These are phyloP conservation scores for Pelobates fuscus DNA, from an alignment of 2,113 vertebrate species.

Conservation along the genomic window DNA sequence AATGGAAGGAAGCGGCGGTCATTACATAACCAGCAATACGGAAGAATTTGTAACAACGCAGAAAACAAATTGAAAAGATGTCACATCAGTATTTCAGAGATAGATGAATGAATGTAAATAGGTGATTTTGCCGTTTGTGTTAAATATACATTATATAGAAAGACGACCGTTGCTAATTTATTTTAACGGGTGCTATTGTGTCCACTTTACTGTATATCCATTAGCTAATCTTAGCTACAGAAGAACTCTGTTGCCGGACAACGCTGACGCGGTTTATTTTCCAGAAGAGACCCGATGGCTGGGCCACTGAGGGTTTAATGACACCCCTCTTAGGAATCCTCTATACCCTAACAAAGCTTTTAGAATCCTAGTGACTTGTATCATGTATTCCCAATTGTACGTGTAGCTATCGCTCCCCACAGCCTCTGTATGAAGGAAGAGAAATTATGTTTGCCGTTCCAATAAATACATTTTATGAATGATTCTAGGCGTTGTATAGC, in stretches of 20 bases:
- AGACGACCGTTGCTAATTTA: conserved; percentile 34
- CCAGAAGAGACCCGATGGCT: conserved; percentile 66
- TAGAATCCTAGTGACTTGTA: conserved; percentile 72
- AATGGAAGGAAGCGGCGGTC: too few species aligned
- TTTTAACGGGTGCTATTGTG: conserved; percentile 73
- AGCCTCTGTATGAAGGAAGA: conserved; percentile 63
- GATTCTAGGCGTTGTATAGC: background rate
- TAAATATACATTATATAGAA: conserved; percentile 54
- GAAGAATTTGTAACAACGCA: background rate
- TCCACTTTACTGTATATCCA: conserved; percentile 48
- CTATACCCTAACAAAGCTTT: conserved; percentile 60
- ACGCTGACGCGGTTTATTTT: conserved; percentile 60
- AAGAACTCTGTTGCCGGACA: conserved; percentile 68
- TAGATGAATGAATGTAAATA: conserved; percentile 73
- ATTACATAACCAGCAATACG: conserved; percentile 39
- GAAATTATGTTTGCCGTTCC: conserved; percentile 75
- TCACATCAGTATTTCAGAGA: conserved; percentile 23
- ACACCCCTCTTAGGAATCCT: conserved; percentile 53
- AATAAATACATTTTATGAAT: conserved; percentile 73
- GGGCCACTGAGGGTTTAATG: conserved; percentile 67
- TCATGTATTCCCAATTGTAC: conserved; percentile 58
- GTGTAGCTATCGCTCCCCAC: conserved; percentile 63
- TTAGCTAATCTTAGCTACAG: conserved; percentile 59
- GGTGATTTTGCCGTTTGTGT: conserved; percentile 52
- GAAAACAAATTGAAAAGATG: background rate